A percentile compares a stretch with the other conserved stretches of the same genome.
Evolutionary conservation across 2,113 vertebrate species (phyloP).

Genomic region (Lamprologus sp.): DNA sequence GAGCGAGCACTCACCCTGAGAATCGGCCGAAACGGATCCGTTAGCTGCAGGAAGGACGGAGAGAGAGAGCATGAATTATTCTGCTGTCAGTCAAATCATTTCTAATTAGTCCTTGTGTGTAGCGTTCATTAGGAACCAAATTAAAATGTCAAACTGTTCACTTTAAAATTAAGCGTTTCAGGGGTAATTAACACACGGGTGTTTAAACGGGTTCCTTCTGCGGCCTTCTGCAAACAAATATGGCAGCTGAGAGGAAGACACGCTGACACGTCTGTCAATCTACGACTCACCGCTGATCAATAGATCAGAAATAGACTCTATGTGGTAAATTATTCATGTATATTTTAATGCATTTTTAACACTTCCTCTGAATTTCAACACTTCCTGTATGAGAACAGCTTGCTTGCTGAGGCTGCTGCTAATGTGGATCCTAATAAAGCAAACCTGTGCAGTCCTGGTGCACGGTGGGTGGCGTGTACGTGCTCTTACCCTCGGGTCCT

Average conservation of each 20-base stretch:
- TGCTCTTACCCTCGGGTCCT: conserved; percentile 89
- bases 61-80: conserved; percentile 74
- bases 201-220: background rate
- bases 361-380: background rate
- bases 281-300: background rate
- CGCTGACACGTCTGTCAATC: background rate
- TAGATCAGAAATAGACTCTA: background rate
- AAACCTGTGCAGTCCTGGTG: background rate
- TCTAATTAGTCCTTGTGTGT: conserved; percentile 79
- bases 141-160: conserved; percentile 81
- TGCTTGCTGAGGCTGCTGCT: background rate
- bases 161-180: conserved; percentile 79
- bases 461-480: background rate
- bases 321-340: background rate
- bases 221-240: background rate
- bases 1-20: conserved; percentile 83
- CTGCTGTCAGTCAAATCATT: conserved; percentile 78
- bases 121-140: conserved; percentile 76
- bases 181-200: conserved; percentile 72
- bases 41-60: conserved; percentile 80
- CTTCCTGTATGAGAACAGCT: background rate
- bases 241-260: background rate
- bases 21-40: conserved; percentile 97
- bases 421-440: background rate
- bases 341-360: background rate